Evolutionary conservation across 1,140 invertebrate genomes (phyloP), one percentile per base, ranked within the genome.

Genomic region (Pseudomyrmex concolor): DNA sequence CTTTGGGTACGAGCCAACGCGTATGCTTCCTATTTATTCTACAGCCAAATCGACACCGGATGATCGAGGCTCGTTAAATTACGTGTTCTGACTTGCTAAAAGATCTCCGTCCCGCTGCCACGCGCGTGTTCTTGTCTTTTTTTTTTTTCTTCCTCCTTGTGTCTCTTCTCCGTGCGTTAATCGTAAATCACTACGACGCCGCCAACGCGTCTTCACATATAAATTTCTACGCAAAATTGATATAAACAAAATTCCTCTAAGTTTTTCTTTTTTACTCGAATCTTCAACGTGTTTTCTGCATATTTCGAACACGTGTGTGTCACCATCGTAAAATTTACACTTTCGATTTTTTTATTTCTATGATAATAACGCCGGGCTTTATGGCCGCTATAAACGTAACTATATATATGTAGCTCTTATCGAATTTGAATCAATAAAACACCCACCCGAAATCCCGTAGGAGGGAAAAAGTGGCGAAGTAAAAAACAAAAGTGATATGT

Each of bases 31-130:
- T 50, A 80, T 59, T 80, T 80, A 71, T 80, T 45, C 66, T n/a
- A 17, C 64, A 60, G 19, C 19, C 76, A 70, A 78, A 80, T 80
- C 76, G 43, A 80, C 54, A 80, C 76, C 76, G 76, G 76, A 80
- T 60, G 76, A 80, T 80, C 66, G 76, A 80, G 48, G 66, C 76
- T 80, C 66, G 76, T 80, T 80, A 71, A 80, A 80, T 80, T 80
- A 80, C 76, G 76, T 80, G 76, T 8, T 3, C 43, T 12, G 76
- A 71, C 76, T 80, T 19, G 19, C 54, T 60, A 34, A 80, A 59
- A 60, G 8, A 12, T 70, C 66, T 0, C 54, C 66, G 17, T 22
- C 55, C 19, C 10, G 15, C 55, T 3, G 15, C 22, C 45, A 34
- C 34, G 15, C 48, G 59, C 19, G 15, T 43, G 50, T 50, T 15